Percentiles rank a stretch among this genome's conserved stretches.
These are phyloP conservation scores for Phycodurus eques DNA, from an alignment of 2,113 vertebrate species.

Conservation along the genomic window DNA sequence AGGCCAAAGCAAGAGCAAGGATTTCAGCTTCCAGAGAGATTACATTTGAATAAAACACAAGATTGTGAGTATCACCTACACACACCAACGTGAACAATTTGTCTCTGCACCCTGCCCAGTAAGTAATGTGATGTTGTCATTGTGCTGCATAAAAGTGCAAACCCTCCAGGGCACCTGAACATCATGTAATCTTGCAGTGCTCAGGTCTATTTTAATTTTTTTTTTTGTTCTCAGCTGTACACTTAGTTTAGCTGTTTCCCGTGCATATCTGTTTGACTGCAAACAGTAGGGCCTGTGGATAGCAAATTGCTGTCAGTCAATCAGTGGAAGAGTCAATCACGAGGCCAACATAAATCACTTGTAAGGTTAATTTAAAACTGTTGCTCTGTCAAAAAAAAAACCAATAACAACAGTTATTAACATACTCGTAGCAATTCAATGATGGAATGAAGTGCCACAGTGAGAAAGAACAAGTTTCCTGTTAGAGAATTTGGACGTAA, in stretches of 20 bases:
- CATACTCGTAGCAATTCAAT: no score
- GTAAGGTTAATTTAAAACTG: no score
- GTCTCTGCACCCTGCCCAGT: conserved; percentile 21
- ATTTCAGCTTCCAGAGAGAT: conserved; percentile 25
- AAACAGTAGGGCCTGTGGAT: background rate
- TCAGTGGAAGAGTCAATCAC: background rate
- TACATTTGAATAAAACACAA: conserved; percentile 42
- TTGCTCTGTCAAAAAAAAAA: no score
- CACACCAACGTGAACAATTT: conserved; percentile 24
- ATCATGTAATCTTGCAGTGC: conserved; percentile 16
- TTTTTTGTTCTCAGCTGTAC: background rate
- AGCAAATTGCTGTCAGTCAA: conserved; percentile 2
- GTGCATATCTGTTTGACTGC: background rate
- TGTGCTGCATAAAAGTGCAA: conserved; percentile 15
- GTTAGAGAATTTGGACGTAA: no score
- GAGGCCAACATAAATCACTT: no score
- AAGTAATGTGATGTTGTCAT: conserved; percentile 26
- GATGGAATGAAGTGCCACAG: no score
- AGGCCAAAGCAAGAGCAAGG: background rate
- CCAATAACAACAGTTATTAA: no score
- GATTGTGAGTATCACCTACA: conserved; percentile 26
- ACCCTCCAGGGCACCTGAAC: conserved; percentile 3
- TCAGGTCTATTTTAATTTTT: conserved; percentile 1
- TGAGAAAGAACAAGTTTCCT: no score
- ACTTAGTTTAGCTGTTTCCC: background rate